Conservation (phyloP, 2,888 invertebrate species). For the Epinotia brunnichana region DNA sequence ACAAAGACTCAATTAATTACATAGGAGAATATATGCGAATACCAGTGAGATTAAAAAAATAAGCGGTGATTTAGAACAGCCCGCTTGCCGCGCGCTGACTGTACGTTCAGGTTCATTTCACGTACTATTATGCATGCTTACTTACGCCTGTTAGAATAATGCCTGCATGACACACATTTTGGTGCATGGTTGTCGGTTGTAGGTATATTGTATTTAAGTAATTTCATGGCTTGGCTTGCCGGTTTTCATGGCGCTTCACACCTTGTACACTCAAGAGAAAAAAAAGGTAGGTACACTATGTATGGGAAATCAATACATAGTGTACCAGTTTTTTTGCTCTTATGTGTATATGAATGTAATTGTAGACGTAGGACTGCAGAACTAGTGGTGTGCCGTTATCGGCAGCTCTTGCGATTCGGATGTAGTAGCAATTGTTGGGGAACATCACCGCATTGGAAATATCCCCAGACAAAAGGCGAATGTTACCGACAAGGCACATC, state of each 20-base stretch:
- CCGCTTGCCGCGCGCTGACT: slow-evolving; percentile 74
- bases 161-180: slow-evolving; percentile 12
- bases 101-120: slow-evolving; percentile 75
- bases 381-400: not conserved
- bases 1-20: slow-evolving; percentile 83
- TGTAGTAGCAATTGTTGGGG: too few species aligned
- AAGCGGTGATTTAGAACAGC: slow-evolving; percentile 82
- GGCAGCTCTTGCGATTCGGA: not conserved
- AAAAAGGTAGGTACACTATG: not conserved
- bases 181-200: slow-evolving; percentile 4
- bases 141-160: slow-evolving; percentile 48
- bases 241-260: slow-evolving; percentile 1
- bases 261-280: too few species aligned
- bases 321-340: too few species aligned
- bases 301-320: not conserved
- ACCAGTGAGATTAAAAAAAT: slow-evolving; percentile 83
- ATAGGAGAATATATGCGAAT: slow-evolving; percentile 76
- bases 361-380: not conserved
- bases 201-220: slow-evolving; percentile 7
- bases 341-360: not conserved
- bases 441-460: not conserved
- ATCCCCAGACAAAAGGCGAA: not conserved
- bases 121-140: slow-evolving; percentile 64
- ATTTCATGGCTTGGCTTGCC: slow-evolving; percentile 17
- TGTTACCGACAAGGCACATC: not conserved